These are phyloP conservation scores for Harlomillsia oculata DNA, from an alignment of 1,140 invertebrate species.

Conservation along the genomic window DNA sequence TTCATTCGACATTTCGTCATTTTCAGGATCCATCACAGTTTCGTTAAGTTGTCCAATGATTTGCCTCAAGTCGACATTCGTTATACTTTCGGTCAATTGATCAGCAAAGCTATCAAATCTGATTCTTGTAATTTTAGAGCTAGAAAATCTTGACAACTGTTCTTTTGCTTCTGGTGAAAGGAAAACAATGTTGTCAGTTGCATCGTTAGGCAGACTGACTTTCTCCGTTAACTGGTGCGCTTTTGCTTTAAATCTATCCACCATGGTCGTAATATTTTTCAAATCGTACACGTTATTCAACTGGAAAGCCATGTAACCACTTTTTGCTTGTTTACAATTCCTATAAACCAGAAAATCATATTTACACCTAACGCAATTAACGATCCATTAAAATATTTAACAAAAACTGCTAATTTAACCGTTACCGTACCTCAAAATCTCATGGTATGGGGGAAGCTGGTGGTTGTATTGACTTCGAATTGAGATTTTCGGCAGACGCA, in stretches of 20 bases:
- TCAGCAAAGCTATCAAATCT: constrained; percentile 25
- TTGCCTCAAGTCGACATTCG: constrained; percentile 24
- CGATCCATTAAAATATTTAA: no score
- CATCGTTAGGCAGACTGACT: constrained; percentile 19
- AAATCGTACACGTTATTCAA: constrained; percentile 24
- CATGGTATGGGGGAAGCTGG: constrained; percentile 18
- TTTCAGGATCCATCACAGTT: constrained; percentile 16
- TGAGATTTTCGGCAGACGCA: constrained; percentile 19
- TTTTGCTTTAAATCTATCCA: constrained; percentile 20
- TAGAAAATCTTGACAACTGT: constrained; percentile 23
- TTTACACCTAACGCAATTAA: no score
- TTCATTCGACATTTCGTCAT: background rate
- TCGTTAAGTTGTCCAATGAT: constrained; percentile 24
- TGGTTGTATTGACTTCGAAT: constrained; percentile 21
- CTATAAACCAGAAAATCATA: background rate
- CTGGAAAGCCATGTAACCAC: constrained; percentile 25
- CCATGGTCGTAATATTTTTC: constrained; percentile 10
- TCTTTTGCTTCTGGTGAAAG: constrained; percentile 22
- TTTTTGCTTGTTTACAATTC: constrained; percentile 11
- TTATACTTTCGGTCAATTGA: constrained; percentile 22
- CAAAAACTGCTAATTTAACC: no score
- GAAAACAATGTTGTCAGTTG: constrained; percentile 27
- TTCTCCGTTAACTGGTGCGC: constrained; percentile 14
- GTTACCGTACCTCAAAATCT: constrained; percentile 9
- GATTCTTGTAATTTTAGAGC: constrained; percentile 19